These are phyloP conservation scores for Brachionus rubens DNA, from an alignment of 1,140 invertebrate genomes.

Conservation along the genomic window DNA sequence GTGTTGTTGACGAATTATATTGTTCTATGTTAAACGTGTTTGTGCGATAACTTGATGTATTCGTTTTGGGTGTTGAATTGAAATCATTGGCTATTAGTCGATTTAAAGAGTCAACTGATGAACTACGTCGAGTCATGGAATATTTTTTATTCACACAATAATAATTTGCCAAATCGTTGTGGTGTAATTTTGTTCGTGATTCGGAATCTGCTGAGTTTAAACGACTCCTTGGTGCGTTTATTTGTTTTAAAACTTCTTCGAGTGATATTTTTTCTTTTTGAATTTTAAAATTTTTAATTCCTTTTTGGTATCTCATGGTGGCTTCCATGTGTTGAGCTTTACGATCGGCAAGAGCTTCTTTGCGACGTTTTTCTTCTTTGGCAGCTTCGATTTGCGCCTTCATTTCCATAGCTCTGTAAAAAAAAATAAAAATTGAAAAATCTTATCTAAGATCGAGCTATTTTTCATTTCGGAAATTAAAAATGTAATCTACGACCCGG, in stretches of 20 bases:
- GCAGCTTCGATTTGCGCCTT: conserved; percentile 40
- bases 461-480: background rate
- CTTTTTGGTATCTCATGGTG: conserved; percentile 43
- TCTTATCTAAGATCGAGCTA: too few species aligned
- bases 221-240: background rate
- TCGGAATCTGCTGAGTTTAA: conserved; percentile 22
- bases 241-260: conserved; percentile 1
- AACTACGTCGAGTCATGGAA: background rate
- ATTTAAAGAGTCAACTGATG: conserved; percentile 21
- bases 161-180: conserved; percentile 9
- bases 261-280: conserved; percentile 41
- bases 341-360: conserved; percentile 33
- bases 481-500: too few species aligned
- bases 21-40: conserved; percentile 22
- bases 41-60: background rate
- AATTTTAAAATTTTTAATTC: conserved; percentile 37
- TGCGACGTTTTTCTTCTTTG: conserved; percentile 38
- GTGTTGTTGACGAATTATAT: background rate
- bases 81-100: background rate
- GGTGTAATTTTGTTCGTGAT: background rate
- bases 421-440: background rate
- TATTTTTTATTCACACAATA: background rate
- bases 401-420: conserved; percentile 39
- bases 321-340: conserved; percentile 37
- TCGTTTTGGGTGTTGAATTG: background rate